A percentile compares a stretch with the other conserved stretches of the same genome.
These are phyloP conservation scores for Glyptemys insculpta DNA, from an alignment of 2,797 vertebrate species.

Conservation along the genomic window DNA sequence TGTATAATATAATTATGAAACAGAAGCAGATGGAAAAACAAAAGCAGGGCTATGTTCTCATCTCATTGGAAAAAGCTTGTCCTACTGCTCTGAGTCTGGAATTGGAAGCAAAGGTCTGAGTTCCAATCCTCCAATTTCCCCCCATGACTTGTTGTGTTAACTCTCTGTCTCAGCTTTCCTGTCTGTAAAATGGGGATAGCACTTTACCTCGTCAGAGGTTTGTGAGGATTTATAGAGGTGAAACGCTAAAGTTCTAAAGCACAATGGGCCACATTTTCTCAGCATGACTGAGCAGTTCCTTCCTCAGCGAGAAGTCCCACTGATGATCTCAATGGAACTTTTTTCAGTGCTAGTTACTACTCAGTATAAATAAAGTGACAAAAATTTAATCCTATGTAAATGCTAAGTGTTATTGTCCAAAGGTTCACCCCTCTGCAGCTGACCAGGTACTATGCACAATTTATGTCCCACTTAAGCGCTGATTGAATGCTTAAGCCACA, in stretches of 20 bases:
- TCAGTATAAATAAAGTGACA: not conserved
- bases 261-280: not conserved
- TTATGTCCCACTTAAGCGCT: not conserved
- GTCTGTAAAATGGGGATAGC: not conserved
- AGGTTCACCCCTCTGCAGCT: not conserved
- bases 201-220: not conserved
- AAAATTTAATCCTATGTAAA: not conserved
- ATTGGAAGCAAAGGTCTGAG: not conserved
- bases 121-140: not conserved
- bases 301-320: not conserved
- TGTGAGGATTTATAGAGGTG: not conserved
- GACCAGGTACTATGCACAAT: not conserved
- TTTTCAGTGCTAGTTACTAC: not conserved
- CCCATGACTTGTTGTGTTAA: not conserved
- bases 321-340: not conserved
- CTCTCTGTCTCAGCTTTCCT: not conserved
- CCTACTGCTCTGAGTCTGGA: not conserved
- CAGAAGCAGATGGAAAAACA: not conserved
- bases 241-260: not conserved
- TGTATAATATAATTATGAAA: not conserved
- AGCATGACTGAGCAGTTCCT: no score
- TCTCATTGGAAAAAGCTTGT: not conserved
- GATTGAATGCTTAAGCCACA: not conserved
- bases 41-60: not conserved
- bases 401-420: not conserved